A percentile compares a stretch with the other conserved stretches of the same genome.
phyloP scores from a whole-genome alignment of 2,797 vertebrate genomes.

The Carduelis carduelis region DNA sequence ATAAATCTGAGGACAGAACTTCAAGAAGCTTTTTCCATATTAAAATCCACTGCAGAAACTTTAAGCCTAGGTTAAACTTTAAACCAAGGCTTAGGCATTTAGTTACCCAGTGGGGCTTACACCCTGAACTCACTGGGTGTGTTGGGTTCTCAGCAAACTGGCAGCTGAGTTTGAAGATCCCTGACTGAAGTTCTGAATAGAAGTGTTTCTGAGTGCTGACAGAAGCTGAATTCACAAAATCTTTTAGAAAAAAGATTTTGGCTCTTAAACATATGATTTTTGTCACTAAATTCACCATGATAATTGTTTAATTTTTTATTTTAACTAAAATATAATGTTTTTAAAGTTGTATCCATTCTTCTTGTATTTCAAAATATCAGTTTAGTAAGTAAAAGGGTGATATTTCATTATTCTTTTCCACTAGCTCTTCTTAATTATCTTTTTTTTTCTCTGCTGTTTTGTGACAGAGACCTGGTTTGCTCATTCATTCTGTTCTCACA shows the following conservation, averaged over 20 bases:
- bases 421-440: background rate
- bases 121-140: background rate
- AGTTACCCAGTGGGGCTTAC: background rate
- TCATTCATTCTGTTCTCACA: conserved; percentile 32
- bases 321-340: background rate
- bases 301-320: background rate
- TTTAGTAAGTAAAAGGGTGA: background rate
- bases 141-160: background rate
- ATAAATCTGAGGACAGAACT: background rate
- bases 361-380: background rate
- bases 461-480: background rate
- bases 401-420: background rate
- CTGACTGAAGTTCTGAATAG: background rate
- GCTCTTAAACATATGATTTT: background rate
- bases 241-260: background rate
- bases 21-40: background rate
- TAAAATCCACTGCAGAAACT: background rate
- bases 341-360: background rate
- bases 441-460: background rate
- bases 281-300: background rate
- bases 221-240: background rate
- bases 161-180: rapidly evolving
- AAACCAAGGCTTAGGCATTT: background rate
- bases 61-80: background rate
- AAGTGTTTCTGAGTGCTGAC: background rate